Percentiles rank a stretch among this genome's conserved stretches.
Conservation (phyloP, 2,888 invertebrate genomes). For the Catonia carolina region DNA sequence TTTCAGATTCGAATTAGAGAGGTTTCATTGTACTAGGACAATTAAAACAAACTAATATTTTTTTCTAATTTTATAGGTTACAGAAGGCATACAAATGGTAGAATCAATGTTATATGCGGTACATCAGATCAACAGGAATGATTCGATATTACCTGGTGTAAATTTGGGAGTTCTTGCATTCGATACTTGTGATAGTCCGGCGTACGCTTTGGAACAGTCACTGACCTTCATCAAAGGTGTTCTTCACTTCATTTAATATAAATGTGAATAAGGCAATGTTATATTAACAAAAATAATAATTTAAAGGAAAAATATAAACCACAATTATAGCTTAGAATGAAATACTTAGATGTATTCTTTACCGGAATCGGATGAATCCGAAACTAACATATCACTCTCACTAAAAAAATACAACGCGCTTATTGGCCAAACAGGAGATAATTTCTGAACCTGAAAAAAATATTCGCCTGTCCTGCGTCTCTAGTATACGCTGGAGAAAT, state of each 20-base stretch:
- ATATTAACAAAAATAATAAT: neutral
- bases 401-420: too few relatives aligned
- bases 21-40: too few relatives aligned
- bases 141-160: conserved; percentile 53
- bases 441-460: too few relatives aligned
- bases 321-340: too few relatives aligned
- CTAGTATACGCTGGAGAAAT: too few relatives aligned
- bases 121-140: conserved; percentile 55
- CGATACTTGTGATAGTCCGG: conserved; percentile 59
- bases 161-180: conserved; percentile 54
- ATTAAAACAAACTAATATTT: too few relatives aligned
- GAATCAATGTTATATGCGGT: conserved; percentile 63
- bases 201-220: conserved; percentile 60
- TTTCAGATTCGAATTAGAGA: too few relatives aligned
- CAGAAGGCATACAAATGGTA: conserved; percentile 61
- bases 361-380: too few relatives aligned
- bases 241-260: neutral
- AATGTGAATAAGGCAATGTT: neutral
- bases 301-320: neutral
- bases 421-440: too few relatives aligned
- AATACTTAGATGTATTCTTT: too few relatives aligned
- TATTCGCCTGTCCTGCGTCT: too few relatives aligned
- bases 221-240: conserved; percentile 57
- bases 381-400: too few relatives aligned
- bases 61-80: conserved; percentile 55